Base-by-base conservation (phyloP, 2,797 vertebrate genomes). In the Eulemur mongoz region DNA sequence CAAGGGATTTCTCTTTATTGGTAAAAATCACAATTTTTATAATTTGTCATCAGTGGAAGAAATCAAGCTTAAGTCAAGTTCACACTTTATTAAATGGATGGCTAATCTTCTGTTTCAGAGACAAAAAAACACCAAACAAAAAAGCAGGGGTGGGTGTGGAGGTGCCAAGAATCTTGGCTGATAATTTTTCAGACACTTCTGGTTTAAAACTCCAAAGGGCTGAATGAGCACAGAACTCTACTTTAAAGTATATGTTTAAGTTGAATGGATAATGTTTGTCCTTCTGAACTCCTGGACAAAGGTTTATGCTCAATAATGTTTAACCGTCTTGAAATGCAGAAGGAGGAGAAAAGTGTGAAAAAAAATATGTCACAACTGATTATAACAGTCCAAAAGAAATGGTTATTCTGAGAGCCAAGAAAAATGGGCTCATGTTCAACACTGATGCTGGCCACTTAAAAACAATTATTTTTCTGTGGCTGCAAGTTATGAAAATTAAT, bases 391-490 rank as follows among this genome's bases (percentile, higher is more conserved):
- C 67, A 93, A 83, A n/a, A 54, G 27, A 73, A 93, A 86, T 23
- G 50, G 85, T n/a, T 92, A 52, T 50, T 45, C 40, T 87, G 48
- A 75, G 50, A 67, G 32, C 52, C 89, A 57, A 92, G 52, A 81
- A 73, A 94, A 89, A 81, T 45, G 52, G 35, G 27, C 20, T 54
- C 45, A 72, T 63, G 95, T 95, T 84, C 82, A 95, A 95, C 75
- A 65, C 2, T 78, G 54, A 87, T 1, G 18, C 48, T 96, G 5
- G 13, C n/a, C 84, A 67, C 54, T 87, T 87, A 61, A 96, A 96
- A 96, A 76, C 54, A 89, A 93, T 78, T 85, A 85, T 76, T 93
- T 85, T 92, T 95, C 80, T 91, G 30, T 50, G 75, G 30, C 76
- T 91, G 45, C 73, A 92, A 78, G 61, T 76, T 69, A 59, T 69